A percentile compares a stretch with the other conserved stretches of the same genome.
Conservation (phyloP, 2,797 vertebrate genomes). For the Carcharodon carcharias region DNA sequence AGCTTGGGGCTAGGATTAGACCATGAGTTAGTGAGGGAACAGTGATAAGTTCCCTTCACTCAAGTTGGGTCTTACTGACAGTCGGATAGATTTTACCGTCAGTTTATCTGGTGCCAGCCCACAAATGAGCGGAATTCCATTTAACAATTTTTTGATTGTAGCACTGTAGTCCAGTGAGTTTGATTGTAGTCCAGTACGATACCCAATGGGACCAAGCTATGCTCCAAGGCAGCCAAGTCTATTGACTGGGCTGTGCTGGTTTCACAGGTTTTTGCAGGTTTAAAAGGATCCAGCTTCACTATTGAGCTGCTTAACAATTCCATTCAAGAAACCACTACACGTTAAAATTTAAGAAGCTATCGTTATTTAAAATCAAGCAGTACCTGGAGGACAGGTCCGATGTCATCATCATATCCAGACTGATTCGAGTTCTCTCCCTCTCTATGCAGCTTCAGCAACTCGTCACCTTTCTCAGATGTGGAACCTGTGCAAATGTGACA, state of each 20-base stretch:
- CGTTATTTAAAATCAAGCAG: background rate
- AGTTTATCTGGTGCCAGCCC: background rate
- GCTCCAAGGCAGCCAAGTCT: background rate
- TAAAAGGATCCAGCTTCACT: background rate
- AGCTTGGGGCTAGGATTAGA: too few relatives aligned
- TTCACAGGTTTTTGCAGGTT: too few relatives aligned
- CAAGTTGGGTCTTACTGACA: background rate
- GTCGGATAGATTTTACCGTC: background rate
- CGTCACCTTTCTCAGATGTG: background rate
- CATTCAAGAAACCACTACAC: too few relatives aligned
- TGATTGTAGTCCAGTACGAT: too few relatives aligned
- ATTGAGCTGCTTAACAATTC: background rate
- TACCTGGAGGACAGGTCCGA: conserved; percentile 76
- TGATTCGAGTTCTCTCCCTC: conserved; percentile 34
- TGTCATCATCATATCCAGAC: conserved; percentile 42
- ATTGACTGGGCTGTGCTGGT: background rate
- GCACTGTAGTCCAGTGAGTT: too few relatives aligned
- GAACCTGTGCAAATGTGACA: background rate
- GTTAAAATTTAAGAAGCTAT: background rate
- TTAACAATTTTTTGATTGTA: background rate
- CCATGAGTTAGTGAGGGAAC: background rate
- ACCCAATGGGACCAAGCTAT: background rate
- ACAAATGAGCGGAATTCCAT: background rate
- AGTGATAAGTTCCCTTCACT: background rate
- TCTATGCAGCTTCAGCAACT: background rate